Conservation (phyloP, 2,888 invertebrate species). For the Nomada ruficornis region DNA sequence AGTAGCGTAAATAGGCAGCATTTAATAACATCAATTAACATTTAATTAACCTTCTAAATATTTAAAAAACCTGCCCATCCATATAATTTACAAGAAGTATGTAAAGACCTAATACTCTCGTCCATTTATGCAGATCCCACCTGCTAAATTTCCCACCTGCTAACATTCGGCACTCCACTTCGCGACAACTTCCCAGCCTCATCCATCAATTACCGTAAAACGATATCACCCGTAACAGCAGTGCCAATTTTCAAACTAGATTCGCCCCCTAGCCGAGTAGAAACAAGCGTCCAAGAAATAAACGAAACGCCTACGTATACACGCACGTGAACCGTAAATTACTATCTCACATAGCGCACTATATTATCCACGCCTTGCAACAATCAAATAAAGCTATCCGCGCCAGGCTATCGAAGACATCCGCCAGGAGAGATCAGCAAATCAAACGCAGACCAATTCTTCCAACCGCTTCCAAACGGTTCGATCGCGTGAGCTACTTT, state of each 20-base stretch:
- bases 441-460: not conserved
- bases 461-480: not conserved
- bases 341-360: not conserved
- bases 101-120: no score
- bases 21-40: no score
- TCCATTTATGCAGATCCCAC: no score
- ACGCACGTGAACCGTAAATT: not conserved
- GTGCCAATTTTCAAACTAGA: not conserved
- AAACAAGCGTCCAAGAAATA: not conserved
- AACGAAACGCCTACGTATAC: not conserved
- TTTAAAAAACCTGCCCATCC: no score
- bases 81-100: no score
- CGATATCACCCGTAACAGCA: not conserved
- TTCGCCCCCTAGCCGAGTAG: not conserved
- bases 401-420: not conserved
- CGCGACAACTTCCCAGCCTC: not conserved
- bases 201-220: not conserved
- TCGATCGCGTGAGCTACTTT: constrained; percentile 14
- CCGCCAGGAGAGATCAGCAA: not conserved
- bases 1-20: no score
- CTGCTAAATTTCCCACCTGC: no score
- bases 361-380: not conserved
- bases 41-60: no score
- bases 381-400: not conserved
- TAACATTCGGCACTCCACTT: not conserved